A percentile compares a stretch with the other conserved stretches of the same genome.
These are phyloP conservation scores for Muscina levida DNA, from an alignment of 2,888 invertebrate genomes.

Conservation along the genomic window DNA sequence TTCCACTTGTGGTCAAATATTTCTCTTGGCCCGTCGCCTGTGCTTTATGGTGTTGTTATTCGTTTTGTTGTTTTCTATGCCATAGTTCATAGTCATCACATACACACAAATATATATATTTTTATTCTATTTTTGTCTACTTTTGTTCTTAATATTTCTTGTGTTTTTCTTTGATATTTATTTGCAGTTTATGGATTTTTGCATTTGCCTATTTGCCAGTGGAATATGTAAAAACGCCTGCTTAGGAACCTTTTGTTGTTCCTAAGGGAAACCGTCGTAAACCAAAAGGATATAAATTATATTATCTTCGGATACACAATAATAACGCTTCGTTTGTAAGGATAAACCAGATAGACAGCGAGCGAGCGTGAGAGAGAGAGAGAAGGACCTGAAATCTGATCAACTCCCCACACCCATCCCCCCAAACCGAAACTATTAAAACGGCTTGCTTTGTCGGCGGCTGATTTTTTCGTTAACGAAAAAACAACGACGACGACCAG, in stretches of 20 bases:
- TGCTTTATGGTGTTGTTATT: too few species aligned
- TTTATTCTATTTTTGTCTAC: slow-evolving; percentile 28
- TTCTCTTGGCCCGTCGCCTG: neutral
- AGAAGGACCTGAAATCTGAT: neutral
- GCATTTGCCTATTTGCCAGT: slow-evolving; percentile 71
- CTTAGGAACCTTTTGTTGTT: slow-evolving; percentile 62
- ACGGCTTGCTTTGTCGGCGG: neutral
- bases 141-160: slow-evolving; percentile 44
- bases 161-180: slow-evolving; percentile 67
- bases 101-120: neutral
- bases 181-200: slow-evolving; percentile 78
- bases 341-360: neutral
- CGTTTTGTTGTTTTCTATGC: slow-evolving; percentile 4
- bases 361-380: neutral
- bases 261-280: slow-evolving; percentile 66
- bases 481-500: slow-evolving; percentile 41
- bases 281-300: slow-evolving; percentile 44
- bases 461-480: neutral
- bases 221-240: slow-evolving; percentile 75
- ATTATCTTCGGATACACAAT: slow-evolving; percentile 52
- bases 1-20: slow-evolving; percentile 3
- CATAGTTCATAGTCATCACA: neutral
- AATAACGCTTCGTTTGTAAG: slow-evolving; percentile 4
- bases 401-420: neutral
- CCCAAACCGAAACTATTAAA: neutral